Percentiles rank a stretch among this genome's conserved stretches.
Conservation (phyloP, 2,888 invertebrate genomes). For the Germaria angustata region DNA sequence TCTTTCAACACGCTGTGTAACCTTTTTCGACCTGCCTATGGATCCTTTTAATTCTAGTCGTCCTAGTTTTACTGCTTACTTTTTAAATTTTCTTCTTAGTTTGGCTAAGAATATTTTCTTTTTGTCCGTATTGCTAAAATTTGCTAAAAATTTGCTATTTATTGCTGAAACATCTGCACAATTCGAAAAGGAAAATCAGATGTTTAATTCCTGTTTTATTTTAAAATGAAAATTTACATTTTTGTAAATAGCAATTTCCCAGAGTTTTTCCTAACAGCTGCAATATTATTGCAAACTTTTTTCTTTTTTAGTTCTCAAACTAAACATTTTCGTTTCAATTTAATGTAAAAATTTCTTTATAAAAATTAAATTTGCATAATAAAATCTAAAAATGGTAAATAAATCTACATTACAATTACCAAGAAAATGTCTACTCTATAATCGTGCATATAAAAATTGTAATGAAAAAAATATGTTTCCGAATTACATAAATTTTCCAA, state of each 20-base stretch:
- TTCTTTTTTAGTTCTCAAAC: neutral
- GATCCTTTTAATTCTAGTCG: no score
- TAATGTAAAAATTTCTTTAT: slow-evolving; percentile 33
- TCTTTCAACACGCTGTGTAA: no score
- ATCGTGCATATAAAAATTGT: neutral
- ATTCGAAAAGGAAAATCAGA: neutral
- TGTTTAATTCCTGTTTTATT: neutral
- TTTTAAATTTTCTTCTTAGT: no score
- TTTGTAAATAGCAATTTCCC: slow-evolving; percentile 4
- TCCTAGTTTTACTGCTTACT: no score
- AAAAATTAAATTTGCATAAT: slow-evolving; percentile 68
- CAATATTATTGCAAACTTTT: slow-evolving; percentile 14
- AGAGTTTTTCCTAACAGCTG: slow-evolving; percentile 37
- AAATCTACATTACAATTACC: slow-evolving; percentile 77
- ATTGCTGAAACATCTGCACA: neutral
- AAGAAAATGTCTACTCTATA: neutral
- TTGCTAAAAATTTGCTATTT: neutral
- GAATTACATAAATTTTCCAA: slow-evolving; percentile 54
- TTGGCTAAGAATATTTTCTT: no score
- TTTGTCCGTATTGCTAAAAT: neutral
- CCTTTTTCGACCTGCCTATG: no score
- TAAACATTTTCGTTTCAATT: slow-evolving; percentile 52
- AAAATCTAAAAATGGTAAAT: slow-evolving; percentile 69
- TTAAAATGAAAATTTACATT: neutral
- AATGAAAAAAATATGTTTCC: slow-evolving; percentile 41